A percentile compares a stretch with the other conserved stretches of the same genome.
Evolutionary conservation across 2,113 vertebrate genomes (phyloP).

Genomic region (Sorex fumeus): DNA sequence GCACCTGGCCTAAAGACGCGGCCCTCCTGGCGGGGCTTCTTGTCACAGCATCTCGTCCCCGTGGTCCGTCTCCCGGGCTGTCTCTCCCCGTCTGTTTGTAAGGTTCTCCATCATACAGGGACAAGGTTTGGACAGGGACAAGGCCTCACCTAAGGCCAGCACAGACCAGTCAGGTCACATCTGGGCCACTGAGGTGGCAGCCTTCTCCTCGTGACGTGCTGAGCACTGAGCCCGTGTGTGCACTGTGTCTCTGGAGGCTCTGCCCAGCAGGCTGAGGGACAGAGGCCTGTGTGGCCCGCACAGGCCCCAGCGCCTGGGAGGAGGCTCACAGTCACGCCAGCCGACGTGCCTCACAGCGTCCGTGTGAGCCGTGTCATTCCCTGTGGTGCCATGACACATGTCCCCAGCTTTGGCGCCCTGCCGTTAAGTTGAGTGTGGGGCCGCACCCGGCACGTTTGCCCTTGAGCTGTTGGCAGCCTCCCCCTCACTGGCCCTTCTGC

Average conservation of each 20-base stretch:
- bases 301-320: too few relatives aligned
- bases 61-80: not conserved
- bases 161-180: not conserved
- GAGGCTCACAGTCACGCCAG: not conserved
- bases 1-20: not conserved
- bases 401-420: not conserved
- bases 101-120: not conserved
- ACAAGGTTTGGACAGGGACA: not conserved
- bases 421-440: too few relatives aligned
- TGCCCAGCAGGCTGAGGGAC: not conserved
- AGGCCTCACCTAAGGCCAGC: not conserved
- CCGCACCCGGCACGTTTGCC: too few relatives aligned
- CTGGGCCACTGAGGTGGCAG: not conserved
- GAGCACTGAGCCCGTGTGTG: not conserved
- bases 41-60: not conserved
- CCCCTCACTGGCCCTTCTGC: too few relatives aligned
- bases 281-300: not conserved
- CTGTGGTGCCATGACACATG: fast-evolving
- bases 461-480: too few relatives aligned
- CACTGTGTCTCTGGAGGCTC: not conserved
- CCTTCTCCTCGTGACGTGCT: not conserved
- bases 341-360: fast-evolving
- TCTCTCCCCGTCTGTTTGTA: not conserved
- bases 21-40: fast-evolving
- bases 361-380: not conserved